Evolutionary conservation across 92 coral and sea anemone species (phyloP), one percentile per base, ranked within the genome.

Genomic region (Parazoanthus atlanticus): DNA sequence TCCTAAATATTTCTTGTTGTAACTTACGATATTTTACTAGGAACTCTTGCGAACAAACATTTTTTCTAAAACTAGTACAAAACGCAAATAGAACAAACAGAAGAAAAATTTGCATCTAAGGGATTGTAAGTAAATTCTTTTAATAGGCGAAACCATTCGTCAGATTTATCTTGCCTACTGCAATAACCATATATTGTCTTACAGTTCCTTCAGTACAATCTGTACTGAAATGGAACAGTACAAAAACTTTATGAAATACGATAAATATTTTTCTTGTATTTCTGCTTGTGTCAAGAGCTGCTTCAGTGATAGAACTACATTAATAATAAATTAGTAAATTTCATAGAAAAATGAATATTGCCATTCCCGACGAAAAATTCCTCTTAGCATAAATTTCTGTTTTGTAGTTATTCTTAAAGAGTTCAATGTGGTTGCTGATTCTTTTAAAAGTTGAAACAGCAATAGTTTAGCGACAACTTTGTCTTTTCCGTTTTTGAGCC

Each of bases 311-410:
- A 46, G 79, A 32, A 34, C 67, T 80, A n/a, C 66, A 92, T 92
- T 74, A 93, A 93, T 93, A 88, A 93, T 90, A 93, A 93, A 93
- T 90, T 88, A 91, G 95, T 90, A 93, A 88, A 85, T 90, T 93
- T 93, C 85, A 91, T 86, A 85, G 88, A 84, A 92, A 92, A 90
- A 88, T 74, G 93, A 88, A 85, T 85, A 74, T 61, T 33, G 75
- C 30, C 49, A 82, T 88, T 72, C 70, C 36, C 80, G 90, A 78
- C 85, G 86, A 79, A 88, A 88, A 80, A 71, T 71, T 30, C 38
- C 58, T 82, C 75, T 70, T 28, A 46, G 64, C 67, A 74, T 70
- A 67, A 64, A 43, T 84, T 6, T 43, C 31, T 69, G 26, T 70
- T 46, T 84, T 29, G 58, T 11, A 32, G n/a, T 43, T 40, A 19